Percentiles rank a stretch among this genome's conserved stretches.
Conservation (phyloP, 2,113 vertebrate species). For the cat (Felis catus) region F.catus_Fca126_mat1.0 CM031412.1:167745501-167746000, state of each 20-base stretch:
- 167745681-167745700: not conserved
- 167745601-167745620: not conserved
- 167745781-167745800: not conserved
- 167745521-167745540: not conserved
- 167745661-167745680: not conserved
- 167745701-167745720: not conserved
- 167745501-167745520: not conserved
- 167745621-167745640: not conserved
- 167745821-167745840: not conserved
- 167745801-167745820: not conserved
- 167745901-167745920: too few species aligned
- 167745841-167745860: too few species aligned
- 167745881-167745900: too few species aligned
- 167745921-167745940: too few species aligned
- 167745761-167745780: not conserved
- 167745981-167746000: too few species aligned
- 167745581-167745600: not conserved
- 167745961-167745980: too few species aligned
- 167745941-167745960: too few species aligned
- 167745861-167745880: too few species aligned
- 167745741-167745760: not conserved
- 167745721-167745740: not conserved
- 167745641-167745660: not conserved
- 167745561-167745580: not conserved
- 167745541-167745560: not conserved